Conservation (phyloP, 2,797 vertebrate species). For the Danionella dracula region DNA sequence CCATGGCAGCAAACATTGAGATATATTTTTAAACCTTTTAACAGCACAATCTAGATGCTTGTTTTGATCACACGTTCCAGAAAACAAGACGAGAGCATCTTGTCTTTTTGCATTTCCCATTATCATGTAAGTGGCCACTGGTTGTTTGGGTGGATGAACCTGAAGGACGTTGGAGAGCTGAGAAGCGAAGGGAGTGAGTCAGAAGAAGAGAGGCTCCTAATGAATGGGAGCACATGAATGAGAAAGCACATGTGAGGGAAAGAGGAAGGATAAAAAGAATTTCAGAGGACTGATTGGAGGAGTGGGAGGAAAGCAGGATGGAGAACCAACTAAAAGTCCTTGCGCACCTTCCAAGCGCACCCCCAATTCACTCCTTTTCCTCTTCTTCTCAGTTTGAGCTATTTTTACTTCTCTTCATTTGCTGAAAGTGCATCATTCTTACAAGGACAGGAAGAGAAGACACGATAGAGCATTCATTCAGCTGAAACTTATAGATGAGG, state of each 20-base stretch:
- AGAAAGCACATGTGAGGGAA: constrained; percentile 40
- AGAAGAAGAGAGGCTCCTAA: constrained; percentile 38
- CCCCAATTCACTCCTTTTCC: constrained; percentile 15
- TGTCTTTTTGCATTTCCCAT: constrained; percentile 19
- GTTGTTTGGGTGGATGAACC: constrained; percentile 25
- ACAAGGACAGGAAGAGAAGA: constrained; percentile 42
- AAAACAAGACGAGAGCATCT: constrained; percentile 19
- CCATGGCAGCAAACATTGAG: neutral
- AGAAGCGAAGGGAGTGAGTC: constrained; percentile 33
- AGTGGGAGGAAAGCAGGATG: constrained; percentile 44
- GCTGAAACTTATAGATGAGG: constrained; percentile 2
- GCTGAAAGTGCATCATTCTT: constrained; percentile 32
- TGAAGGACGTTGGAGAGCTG: constrained; percentile 32
- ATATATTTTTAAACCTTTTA: neutral
- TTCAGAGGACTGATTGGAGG: constrained; percentile 33
- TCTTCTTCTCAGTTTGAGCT: constrained; percentile 38
- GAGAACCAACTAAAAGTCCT: constrained; percentile 34
- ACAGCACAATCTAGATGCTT: neutral
- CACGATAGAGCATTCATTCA: constrained; percentile 17
- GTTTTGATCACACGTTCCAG: constrained; percentile 20
- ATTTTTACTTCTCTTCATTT: constrained; percentile 47
- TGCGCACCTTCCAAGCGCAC: constrained; percentile 34
- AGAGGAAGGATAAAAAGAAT: constrained; percentile 45
- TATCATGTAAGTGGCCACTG: constrained; percentile 17
- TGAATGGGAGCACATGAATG: constrained; percentile 34